Evolutionary conservation across 2,797 vertebrate species (phyloP).

Genomic region (Cichlasoma orientale): DNA sequence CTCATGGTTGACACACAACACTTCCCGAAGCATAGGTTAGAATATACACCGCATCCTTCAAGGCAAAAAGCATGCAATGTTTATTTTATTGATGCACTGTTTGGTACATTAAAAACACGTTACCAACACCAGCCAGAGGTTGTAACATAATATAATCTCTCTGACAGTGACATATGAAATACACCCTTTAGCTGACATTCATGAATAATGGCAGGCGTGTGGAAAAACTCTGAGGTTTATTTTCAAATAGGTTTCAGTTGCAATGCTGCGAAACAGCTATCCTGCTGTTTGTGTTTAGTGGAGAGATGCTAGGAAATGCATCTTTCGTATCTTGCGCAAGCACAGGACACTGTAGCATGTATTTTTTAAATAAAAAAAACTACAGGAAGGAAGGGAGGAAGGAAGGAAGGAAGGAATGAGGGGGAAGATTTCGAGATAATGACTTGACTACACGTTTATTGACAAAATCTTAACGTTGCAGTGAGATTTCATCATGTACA

Average conservation of each 20-base stretch:
- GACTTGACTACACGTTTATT: not conserved
- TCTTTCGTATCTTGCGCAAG: slow-evolving; percentile 58
- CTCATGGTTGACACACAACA: slow-evolving; percentile 45
- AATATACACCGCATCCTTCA: slow-evolving; percentile 66
- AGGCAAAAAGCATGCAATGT: slow-evolving; percentile 70
- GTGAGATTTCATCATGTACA: slow-evolving; percentile 38
- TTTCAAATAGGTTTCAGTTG: slow-evolving; percentile 68
- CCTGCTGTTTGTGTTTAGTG: slow-evolving; percentile 45
- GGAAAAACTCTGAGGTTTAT: slow-evolving; percentile 66
- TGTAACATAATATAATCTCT: slow-evolving; percentile 72
- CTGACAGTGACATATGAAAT: slow-evolving; percentile 73
- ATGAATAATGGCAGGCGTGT: slow-evolving; percentile 75
- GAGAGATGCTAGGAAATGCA: slow-evolving; percentile 38
- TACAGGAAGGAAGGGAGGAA: slow-evolving; percentile 10
- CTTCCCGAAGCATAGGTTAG: slow-evolving; percentile 64
- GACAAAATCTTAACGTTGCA: slow-evolving; percentile 30
- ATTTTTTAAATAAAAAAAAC: slow-evolving; percentile 2
- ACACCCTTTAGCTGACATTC: slow-evolving; percentile 67
- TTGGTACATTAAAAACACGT: slow-evolving; percentile 51
- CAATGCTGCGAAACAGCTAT: slow-evolving; percentile 52
- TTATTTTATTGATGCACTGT: slow-evolving; percentile 65
- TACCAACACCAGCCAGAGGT: slow-evolving; percentile 60
- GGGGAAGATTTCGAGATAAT: not conserved
- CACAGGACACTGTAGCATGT: slow-evolving; percentile 12
- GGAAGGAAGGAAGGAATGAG: not conserved